Evolutionary conservation across 2,888 invertebrate species (phyloP), one percentile per base, ranked within the genome.

Genomic region (Pollenia amentaria): DNA sequence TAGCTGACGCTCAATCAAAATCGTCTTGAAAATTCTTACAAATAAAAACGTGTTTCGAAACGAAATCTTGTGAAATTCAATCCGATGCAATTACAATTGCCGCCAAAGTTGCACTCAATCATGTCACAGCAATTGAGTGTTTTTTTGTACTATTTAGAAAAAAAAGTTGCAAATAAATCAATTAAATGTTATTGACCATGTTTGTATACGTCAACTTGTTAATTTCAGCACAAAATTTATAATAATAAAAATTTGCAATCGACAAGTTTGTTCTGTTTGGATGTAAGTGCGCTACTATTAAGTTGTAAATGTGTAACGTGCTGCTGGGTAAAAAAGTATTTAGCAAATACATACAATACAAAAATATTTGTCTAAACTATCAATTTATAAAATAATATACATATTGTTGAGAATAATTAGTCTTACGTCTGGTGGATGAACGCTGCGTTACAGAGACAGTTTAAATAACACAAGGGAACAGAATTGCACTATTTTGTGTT

Each of bases 371-470:
- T 51, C 7, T n/a, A 40, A 77, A 67, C 60, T 46, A 48, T 60
- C 57, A 84, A 67, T 72, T 84, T 51, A 65, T 46, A 29, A 80
- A 67, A 82, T 84, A 48, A 86, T 76, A 86, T 42, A 62, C 11
- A 29, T 29, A 29, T 29, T 55, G 51, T 44, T 18, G 18, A 44
- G 14, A 55, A 29, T 10, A 57, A 72, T 14, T 2, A 53, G 9
- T 70, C 2, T 51, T 16, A 38, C 16, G 48, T n/a, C n/a, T 40
- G 16, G 10, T 38, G n/a, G 29, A n/a, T 29, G 29, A 29, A 29
- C 29, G 29, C 29, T 29, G 29, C 29, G 29, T 29, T 29, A 29
- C 29, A 29, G 29, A 6, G 29, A 4, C 1, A 29, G 6, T 29
- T 29, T n/a, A n/a, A n/a, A n/a, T n/a, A n/a, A n/a, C n/a, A n/a